A percentile compares a stretch with the other conserved stretches of the same genome.
Conservation (phyloP, 2,797 vertebrate species). For the Mastacembelus armatus region DNA sequence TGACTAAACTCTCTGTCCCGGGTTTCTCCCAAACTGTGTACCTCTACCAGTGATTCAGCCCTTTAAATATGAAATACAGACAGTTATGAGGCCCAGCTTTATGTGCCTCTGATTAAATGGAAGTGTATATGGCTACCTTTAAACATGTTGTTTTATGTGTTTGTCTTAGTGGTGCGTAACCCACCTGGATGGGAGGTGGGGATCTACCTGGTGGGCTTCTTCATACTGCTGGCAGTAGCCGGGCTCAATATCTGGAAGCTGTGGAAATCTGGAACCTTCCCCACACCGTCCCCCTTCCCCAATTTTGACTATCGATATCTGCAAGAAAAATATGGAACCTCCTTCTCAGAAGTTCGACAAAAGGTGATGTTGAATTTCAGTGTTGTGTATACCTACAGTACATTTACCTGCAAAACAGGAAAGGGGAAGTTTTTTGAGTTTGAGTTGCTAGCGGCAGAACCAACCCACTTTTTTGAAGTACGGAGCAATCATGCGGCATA, state of each 20-base stretch:
- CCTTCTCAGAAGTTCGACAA: slow-evolving; percentile 82
- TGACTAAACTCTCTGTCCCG: not conserved
- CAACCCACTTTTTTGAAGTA: not conserved
- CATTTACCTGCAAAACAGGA: not conserved
- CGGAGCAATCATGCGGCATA: not conserved
- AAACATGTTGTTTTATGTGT: slow-evolving; percentile 16
- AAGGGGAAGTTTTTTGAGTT: not conserved
- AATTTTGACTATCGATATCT: slow-evolving; percentile 98
- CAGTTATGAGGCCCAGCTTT: too few species aligned
- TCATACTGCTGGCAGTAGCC: slow-evolving; percentile 88
- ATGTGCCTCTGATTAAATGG: not conserved
- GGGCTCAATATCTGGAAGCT: slow-evolving; percentile 96
- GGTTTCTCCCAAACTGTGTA: not conserved
- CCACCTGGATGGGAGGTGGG: slow-evolving; percentile 94
- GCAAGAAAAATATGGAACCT: slow-evolving; percentile 94
- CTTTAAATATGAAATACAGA: not conserved
- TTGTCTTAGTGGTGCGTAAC: slow-evolving; percentile 87
- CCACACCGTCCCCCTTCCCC: slow-evolving; percentile 94
- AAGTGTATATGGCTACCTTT: not conserved
- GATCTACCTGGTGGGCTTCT: slow-evolving; percentile 90
- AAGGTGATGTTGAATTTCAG: slow-evolving; percentile 82
- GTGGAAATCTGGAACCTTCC: slow-evolving; percentile 93
- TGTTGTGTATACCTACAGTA: not conserved
- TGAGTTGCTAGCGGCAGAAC: not conserved
- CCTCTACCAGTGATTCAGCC: not conserved